These are phyloP conservation scores for Tachuris rubrigastra DNA, from an alignment of 2,113 vertebrate genomes.

Conservation along the genomic window DNA sequence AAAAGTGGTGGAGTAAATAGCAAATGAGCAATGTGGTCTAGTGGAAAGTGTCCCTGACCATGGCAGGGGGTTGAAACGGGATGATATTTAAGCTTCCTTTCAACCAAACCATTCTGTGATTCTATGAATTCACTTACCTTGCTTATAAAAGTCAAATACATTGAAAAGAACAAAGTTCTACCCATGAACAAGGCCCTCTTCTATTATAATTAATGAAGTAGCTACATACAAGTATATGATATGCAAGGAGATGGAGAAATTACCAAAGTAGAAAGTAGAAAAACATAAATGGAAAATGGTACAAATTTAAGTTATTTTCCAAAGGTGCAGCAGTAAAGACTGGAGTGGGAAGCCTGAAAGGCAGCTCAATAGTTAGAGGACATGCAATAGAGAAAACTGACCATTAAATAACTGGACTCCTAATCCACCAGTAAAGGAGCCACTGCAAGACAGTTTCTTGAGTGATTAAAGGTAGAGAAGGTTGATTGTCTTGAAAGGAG, in stretches of 20 bases:
- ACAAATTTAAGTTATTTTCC: not conserved
- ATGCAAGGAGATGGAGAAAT: not conserved
- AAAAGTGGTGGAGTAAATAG: not conserved
- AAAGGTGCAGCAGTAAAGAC: not conserved
- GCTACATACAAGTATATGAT: not conserved
- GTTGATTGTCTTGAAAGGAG: not conserved
- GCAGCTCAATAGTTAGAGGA: not conserved
- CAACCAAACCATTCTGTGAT: not conserved
- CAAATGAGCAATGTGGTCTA: not conserved
- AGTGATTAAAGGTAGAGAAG: not conserved
- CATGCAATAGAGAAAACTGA: not conserved
- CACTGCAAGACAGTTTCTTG: not conserved
- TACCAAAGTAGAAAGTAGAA: not conserved
- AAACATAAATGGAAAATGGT: not conserved
- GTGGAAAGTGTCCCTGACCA: not conserved
- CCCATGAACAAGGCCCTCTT: not conserved
- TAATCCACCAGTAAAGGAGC: not conserved
- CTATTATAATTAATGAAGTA: not conserved
- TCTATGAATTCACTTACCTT: not conserved
- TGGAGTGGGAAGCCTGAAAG: not conserved
- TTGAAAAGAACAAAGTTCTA: not conserved
- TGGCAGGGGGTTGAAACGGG: not conserved
- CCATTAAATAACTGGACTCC: not conserved
- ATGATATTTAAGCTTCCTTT: not conserved
- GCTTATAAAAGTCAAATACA: not conserved